Conservation (phyloP, 2,888 invertebrate genomes). For the Penaeus monodon region DNA sequence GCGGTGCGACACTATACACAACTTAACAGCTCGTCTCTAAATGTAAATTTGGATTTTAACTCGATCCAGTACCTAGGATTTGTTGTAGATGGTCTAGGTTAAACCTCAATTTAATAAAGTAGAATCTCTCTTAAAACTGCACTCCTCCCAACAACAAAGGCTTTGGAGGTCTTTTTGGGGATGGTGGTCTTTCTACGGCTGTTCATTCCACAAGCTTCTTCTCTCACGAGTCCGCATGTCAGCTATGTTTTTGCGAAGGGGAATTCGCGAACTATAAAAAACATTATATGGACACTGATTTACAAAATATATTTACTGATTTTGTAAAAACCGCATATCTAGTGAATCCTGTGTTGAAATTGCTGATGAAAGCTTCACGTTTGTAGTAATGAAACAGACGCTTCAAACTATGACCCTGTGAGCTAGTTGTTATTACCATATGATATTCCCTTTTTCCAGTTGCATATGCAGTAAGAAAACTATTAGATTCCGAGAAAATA, state of each 20-base stretch:
- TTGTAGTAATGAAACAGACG: conserved; percentile 19
- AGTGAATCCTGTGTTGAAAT: neutral
- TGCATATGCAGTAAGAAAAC: conserved; percentile 31
- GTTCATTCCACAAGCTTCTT: conserved; percentile 10
- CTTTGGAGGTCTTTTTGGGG: neutral
- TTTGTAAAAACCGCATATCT: neutral
- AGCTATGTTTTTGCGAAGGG: neutral
- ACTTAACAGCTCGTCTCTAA: no score
- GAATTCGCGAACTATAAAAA: neutral
- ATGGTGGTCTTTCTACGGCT: conserved; percentile 32
- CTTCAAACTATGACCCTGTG: conserved; percentile 19
- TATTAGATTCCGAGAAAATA: neutral
- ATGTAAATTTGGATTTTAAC: no score
- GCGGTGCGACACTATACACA: no score
- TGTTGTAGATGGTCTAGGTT: no score
- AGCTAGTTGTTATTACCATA: conserved; percentile 16
- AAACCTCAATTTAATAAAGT: neutral
- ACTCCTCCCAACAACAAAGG: conserved; percentile 17
- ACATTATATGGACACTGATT: conserved; percentile 5
- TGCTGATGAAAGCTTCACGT: neutral
- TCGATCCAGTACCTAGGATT: no score
- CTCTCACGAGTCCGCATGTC: neutral
- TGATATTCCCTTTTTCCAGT: conserved; percentile 8
- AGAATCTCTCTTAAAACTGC: no score
- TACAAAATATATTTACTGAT: neutral